phyloP scores from a whole-genome alignment of 2,113 vertebrate species.

The Eubucco bourcierii region DNA sequence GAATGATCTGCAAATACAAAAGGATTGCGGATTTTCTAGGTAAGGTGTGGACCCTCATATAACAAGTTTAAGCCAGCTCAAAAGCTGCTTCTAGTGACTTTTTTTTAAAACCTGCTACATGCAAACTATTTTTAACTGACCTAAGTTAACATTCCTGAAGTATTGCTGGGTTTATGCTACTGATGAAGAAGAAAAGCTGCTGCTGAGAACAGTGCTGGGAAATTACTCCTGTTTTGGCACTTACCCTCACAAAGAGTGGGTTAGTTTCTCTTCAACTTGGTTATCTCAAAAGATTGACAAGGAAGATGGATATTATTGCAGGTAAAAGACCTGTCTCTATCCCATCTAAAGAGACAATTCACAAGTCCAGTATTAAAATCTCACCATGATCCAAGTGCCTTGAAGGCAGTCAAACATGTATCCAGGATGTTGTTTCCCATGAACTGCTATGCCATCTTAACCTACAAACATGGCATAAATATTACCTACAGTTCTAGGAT shows the following conservation, averaged over 20 bases:
- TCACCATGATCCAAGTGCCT: not conserved
- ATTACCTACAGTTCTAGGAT: not conserved
- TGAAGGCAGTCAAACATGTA: not conserved
- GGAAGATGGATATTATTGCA: not conserved
- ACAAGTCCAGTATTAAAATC: not conserved
- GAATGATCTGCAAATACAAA: not conserved
- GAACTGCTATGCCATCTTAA: not conserved
- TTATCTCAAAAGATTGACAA: not conserved
- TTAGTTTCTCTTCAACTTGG: not conserved
- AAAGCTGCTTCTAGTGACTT: not conserved
- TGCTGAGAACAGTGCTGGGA: not conserved
- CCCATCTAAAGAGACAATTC: not conserved
- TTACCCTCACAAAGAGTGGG: not conserved
- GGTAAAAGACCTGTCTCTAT: not conserved
- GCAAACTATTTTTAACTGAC: not conserved
- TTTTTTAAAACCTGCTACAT: not conserved
- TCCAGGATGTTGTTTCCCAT: not conserved
- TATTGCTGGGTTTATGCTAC: not conserved
- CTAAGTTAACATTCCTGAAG: not conserved
- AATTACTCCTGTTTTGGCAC: not conserved
- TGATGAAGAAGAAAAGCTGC: not conserved
- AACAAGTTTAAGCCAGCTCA: not conserved
- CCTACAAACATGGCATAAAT: not conserved
- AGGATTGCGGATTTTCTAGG: not conserved
- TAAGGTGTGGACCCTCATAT: not conserved